Evolutionary conservation across 2,797 vertebrate genomes (phyloP).

Genomic region (Takifugu rubripes): DNA sequence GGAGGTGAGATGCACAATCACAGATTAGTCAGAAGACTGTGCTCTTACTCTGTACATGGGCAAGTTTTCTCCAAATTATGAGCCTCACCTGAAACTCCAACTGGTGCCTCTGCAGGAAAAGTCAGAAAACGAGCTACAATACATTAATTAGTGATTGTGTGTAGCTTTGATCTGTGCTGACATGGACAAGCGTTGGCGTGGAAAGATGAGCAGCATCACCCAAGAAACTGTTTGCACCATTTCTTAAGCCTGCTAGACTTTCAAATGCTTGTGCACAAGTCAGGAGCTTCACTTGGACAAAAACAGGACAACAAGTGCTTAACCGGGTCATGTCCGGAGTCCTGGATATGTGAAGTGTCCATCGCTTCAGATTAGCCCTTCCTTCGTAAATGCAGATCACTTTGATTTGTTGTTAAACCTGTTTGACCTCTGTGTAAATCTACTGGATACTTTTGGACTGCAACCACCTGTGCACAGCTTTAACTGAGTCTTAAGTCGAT

Average conservation of each 20-base stretch:
- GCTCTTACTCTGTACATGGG: not conserved
- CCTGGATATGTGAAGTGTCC: conserved; percentile 39
- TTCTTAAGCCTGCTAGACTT: no score
- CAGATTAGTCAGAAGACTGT: not conserved
- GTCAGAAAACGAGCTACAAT: not conserved
- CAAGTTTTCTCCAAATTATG: not conserved
- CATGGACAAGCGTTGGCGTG: no score
- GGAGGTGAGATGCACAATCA: conserved; percentile 73
- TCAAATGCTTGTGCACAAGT: no score
- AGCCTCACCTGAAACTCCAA: not conserved
- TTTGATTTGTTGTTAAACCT: conserved; percentile 11
- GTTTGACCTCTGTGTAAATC: conserved; percentile 5
- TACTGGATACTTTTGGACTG: conserved; percentile 17
- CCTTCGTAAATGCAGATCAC: not conserved
- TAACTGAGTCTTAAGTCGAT: not conserved
- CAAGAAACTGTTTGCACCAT: no score
- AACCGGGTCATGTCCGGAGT: conserved; percentile 12
- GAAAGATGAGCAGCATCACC: no score
- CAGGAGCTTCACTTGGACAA: no score
- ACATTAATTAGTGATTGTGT: not conserved
- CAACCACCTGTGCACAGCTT: conserved; percentile 26
- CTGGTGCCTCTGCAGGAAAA: not conserved
- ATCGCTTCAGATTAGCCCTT: conserved; percentile 28
- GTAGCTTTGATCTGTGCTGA: not conserved
- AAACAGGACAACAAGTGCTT: not conserved